These are phyloP conservation scores for Alethe diademata DNA, from an alignment of 2,113 vertebrate genomes.

Conservation along the genomic window DNA sequence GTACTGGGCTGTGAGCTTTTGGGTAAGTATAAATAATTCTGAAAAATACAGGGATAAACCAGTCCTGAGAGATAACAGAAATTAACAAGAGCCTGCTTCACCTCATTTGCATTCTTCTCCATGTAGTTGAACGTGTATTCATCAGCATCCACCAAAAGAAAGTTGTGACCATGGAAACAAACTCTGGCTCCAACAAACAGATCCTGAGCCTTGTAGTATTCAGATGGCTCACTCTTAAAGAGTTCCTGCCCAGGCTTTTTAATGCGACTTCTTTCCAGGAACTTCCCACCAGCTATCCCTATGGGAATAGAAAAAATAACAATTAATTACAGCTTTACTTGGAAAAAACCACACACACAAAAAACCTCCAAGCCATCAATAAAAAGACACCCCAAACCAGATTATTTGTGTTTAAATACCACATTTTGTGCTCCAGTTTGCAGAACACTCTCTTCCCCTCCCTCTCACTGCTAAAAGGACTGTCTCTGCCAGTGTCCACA, in stretches of 20 bases:
- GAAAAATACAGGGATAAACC: slow-evolving; percentile 15
- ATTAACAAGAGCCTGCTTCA: slow-evolving; percentile 49
- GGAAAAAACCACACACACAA: background rate
- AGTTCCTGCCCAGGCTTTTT: slow-evolving; percentile 88
- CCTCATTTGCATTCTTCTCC: slow-evolving; percentile 86
- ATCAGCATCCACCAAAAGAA: slow-evolving; percentile 85
- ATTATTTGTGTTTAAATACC: slow-evolving; percentile 2
- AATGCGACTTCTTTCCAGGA: slow-evolving; percentile 82
- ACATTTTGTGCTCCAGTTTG: background rate
- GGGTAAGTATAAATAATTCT: slow-evolving; percentile 29
- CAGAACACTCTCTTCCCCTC: background rate
- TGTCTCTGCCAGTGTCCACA: background rate
- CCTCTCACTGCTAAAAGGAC: background rate
- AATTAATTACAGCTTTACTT: slow-evolving; percentile 28
- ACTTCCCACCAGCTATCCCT: slow-evolving; percentile 86
- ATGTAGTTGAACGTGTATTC: slow-evolving; percentile 89
- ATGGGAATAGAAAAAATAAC: slow-evolving; percentile 23
- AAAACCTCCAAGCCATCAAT: background rate
- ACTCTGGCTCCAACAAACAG: slow-evolving; percentile 85
- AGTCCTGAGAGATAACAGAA: background rate
- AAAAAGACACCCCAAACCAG: background rate
- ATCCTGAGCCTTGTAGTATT: slow-evolving; percentile 83
- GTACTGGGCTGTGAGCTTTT: background rate
- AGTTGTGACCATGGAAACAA: slow-evolving; percentile 79
- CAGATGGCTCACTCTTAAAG: slow-evolving; percentile 83